These are phyloP conservation scores for Macroglossus sobrinus DNA, from an alignment of 2,113 vertebrate species.

Conservation along the genomic window DNA sequence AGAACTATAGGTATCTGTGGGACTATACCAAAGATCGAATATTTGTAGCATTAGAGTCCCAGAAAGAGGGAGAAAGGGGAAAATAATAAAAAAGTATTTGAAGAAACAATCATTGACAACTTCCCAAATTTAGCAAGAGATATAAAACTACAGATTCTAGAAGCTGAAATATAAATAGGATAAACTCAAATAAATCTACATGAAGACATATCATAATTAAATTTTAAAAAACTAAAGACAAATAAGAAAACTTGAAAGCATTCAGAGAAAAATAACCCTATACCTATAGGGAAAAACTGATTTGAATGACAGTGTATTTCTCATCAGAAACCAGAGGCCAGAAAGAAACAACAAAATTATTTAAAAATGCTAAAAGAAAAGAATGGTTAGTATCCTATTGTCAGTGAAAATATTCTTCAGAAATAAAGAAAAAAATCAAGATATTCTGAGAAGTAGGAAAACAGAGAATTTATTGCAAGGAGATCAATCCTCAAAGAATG, in stretches of 20 bases:
- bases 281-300: neutral
- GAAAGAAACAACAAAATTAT: neutral
- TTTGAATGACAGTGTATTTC: neutral
- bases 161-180: neutral
- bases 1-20: neutral
- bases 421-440: neutral
- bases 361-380: neutral
- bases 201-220: neutral
- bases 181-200: neutral
- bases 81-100: neutral
- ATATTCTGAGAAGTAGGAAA: neutral
- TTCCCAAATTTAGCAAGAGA: neutral
- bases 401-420: constrained; percentile 15
- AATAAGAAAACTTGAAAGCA: neutral
- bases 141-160: neutral
- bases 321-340: neutral
- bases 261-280: neutral
- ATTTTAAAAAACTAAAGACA: neutral
- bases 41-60: neutral
- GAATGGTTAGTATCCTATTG: neutral
- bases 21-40: neutral
- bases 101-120: neutral
- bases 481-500: neutral
- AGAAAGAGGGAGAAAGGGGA: neutral
- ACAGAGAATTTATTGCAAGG: neutral